Evolutionary conservation across 2,888 invertebrate species (phyloP).

Genomic region (Agrotis exclamationis): DNA sequence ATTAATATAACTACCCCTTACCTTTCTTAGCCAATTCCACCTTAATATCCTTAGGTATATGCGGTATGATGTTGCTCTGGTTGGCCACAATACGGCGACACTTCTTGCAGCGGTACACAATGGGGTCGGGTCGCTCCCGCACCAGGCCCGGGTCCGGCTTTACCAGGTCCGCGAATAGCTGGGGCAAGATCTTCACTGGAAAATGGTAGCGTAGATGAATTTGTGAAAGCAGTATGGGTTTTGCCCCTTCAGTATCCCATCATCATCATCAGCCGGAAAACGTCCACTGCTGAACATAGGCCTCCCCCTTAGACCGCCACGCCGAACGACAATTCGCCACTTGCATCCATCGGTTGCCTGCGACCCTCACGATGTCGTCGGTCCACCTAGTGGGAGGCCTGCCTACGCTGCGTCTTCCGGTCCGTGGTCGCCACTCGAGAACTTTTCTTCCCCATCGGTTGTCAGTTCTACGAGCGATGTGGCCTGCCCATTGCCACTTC

Average conservation of each 20-base stretch:
- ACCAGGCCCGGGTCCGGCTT: conserved; percentile 95
- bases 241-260: neutral
- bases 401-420: too few species aligned
- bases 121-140: conserved; percentile 95
- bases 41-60: conserved; percentile 87
- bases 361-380: too few species aligned
- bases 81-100: conserved; percentile 96
- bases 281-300: too few species aligned
- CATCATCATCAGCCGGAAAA: too few species aligned
- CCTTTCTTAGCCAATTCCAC: conserved; percentile 83
- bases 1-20: conserved; percentile 9
- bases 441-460: too few species aligned
- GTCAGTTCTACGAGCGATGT: too few species aligned
- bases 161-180: conserved; percentile 94
- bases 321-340: too few species aligned
- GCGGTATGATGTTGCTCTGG: conserved; percentile 95
- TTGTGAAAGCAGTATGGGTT: conserved; percentile 9
- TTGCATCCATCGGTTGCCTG: too few species aligned
- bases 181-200: conserved; percentile 95
- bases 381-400: too few species aligned
- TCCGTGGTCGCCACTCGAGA: too few species aligned
- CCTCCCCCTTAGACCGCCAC: too few species aligned
- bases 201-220: conserved; percentile 38
- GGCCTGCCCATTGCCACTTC: too few species aligned
- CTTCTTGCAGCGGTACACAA: conserved; percentile 95